A percentile compares a stretch with the other conserved stretches of the same genome.
Conservation (phyloP, 2,888 invertebrate genomes). For the Branchipolynoe longqiensis region DNA sequence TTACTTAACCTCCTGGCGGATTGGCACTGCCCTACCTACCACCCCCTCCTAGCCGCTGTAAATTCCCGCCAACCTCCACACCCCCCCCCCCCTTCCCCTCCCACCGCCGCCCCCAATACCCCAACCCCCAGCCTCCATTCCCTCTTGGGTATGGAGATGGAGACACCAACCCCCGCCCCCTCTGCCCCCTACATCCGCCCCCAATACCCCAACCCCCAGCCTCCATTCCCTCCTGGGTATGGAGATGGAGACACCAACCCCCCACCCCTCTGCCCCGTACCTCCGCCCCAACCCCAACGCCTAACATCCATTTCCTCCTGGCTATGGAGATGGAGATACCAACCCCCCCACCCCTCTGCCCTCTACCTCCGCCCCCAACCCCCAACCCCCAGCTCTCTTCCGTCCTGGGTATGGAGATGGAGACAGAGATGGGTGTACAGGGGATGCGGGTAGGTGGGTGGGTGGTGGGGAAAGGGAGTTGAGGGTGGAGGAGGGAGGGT, state of each 20-base stretch:
- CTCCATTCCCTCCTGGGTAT: too few species aligned
- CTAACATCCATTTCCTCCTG: neutral
- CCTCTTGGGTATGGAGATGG: too few species aligned
- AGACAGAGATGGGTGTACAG: too few species aligned
- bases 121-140: neutral
- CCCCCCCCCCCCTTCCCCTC: neutral
- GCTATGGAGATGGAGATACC: too few species aligned
- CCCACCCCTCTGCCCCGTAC: neutral
- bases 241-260: too few species aligned
- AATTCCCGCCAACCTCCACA: neutral
- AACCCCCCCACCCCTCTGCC: neutral
- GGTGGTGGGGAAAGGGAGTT: too few species aligned
- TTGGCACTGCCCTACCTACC: neutral
- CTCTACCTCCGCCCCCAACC: too few species aligned
- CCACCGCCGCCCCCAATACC: neutral
- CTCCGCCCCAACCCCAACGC: neutral
- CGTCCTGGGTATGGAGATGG: too few species aligned
- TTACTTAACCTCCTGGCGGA: constrained; percentile 35
- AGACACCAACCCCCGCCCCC: neutral
- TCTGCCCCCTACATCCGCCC: neutral
- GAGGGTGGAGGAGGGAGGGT: too few species aligned
- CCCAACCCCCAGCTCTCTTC: too few species aligned
- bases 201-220: neutral
- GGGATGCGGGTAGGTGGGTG: too few species aligned
- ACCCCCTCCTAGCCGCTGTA: neutral